Percentiles rank a stretch among this genome's conserved stretches.
Conservation (phyloP, 2,888 invertebrate species). For the Drosophila sordidapex region DNA sequence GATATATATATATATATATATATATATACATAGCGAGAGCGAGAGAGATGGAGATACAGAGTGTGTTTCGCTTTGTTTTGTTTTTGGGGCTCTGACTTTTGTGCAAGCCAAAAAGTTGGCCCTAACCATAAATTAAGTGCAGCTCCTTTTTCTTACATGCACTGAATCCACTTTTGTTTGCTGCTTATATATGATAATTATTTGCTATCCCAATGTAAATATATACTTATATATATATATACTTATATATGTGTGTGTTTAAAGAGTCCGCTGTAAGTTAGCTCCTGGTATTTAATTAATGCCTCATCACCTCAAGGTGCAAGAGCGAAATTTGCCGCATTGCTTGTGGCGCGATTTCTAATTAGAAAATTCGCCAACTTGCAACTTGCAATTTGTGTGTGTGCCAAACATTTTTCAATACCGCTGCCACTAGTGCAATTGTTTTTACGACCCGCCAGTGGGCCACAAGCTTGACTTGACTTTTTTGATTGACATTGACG, state of each 20-base stretch:
- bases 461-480: conserved; percentile 24
- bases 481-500: conserved; percentile 54
- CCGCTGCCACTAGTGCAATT: conserved; percentile 11
- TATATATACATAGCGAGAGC: background rate
- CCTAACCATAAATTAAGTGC: conserved; percentile 61
- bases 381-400: conserved; percentile 23
- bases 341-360: conserved; percentile 45
- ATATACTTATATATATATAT: background rate
- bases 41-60: too few species aligned
- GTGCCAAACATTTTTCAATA: conserved; percentile 22
- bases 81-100: conserved; percentile 49
- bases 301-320: conserved; percentile 38
- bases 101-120: conserved; percentile 60
- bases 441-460: conserved; percentile 3
- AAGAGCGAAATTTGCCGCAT: conserved; percentile 34
- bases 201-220: conserved; percentile 11
- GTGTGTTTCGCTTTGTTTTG: background rate
- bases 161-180: conserved; percentile 48
- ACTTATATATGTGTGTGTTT: background rate
- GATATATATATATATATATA: background rate
- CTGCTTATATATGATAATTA: conserved; percentile 55
- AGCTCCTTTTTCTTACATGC: conserved; percentile 54
- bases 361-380: conserved; percentile 36
- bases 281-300: conserved; percentile 51
- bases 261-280: conserved; percentile 8